A percentile compares a stretch with the other conserved stretches of the same genome.
phyloP scores from a whole-genome alignment of 2,888 invertebrate genomes.

The Hofmannophila pseudospretella region DNA sequence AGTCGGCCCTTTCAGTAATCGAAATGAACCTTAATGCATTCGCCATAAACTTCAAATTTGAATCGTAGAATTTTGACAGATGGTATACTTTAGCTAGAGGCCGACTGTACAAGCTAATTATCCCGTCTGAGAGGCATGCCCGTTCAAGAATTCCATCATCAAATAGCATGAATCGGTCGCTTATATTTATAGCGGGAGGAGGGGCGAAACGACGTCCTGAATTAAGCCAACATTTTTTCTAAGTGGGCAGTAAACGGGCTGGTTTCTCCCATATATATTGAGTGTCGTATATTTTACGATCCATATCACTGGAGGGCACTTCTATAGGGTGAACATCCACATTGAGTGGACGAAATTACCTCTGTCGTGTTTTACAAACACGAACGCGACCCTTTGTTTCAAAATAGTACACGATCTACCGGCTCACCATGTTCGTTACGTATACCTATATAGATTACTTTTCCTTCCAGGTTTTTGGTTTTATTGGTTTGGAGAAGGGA shows the following conservation, averaged over 20 bases:
- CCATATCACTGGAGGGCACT: constrained; percentile 62
- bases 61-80: too few species aligned
- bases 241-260: constrained; percentile 70
- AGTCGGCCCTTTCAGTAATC: too few species aligned
- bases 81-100: too few species aligned
- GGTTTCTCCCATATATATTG: constrained; percentile 63
- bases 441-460: background rate
- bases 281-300: constrained; percentile 74
- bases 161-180: constrained; percentile 60
- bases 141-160: constrained; percentile 52
- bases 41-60: too few species aligned
- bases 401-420: constrained; percentile 3
- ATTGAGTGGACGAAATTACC: constrained; percentile 66
- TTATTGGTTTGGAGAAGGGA: too few species aligned
- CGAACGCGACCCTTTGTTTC: constrained; percentile 18
- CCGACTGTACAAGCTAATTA: constrained; percentile 62
- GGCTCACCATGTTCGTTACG: too few species aligned
- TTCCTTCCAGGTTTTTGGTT: too few species aligned
- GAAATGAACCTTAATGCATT: too few species aligned
- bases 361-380: constrained; percentile 53
- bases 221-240: constrained; percentile 74
- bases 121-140: constrained; percentile 39
- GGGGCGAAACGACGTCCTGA: constrained; percentile 58
- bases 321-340: constrained; percentile 50
- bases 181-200: constrained; percentile 52